These are phyloP conservation scores for Potorous gilbertii DNA, from an alignment of 2,797 vertebrate genomes.

Conservation along the genomic window DNA sequence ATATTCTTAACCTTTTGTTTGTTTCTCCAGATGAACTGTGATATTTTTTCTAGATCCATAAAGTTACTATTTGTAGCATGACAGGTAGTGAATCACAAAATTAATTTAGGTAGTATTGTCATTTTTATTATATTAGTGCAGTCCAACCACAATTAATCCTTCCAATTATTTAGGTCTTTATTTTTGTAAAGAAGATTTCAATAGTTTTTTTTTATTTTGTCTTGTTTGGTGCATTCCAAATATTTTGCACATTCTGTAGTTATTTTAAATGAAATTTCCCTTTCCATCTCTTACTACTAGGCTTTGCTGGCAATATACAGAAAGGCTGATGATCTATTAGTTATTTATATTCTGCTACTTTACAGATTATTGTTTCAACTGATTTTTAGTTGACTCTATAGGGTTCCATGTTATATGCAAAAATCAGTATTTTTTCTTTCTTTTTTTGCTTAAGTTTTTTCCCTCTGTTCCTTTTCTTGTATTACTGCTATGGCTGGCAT, in stretches of 20 bases:
- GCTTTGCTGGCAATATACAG: background rate
- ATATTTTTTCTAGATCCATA: background rate
- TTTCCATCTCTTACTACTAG: background rate
- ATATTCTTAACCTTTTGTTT: background rate
- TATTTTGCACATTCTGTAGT: background rate
- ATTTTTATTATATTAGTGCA: background rate
- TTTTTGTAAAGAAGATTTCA: background rate
- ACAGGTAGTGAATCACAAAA: background rate
- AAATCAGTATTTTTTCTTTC: background rate
- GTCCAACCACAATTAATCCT: background rate
- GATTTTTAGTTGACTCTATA: background rate
- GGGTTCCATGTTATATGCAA: background rate
- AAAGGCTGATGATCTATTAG: background rate
- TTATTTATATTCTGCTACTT: background rate
- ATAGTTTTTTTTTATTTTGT: background rate
- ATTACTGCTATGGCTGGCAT: background rate
- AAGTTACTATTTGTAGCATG: background rate
- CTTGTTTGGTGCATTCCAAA: background rate
- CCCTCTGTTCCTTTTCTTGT: background rate
- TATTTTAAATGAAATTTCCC: background rate
- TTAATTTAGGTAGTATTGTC: background rate
- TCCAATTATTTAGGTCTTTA: background rate
- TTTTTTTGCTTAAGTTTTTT: background rate
- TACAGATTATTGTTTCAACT: background rate
- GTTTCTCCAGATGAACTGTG: background rate